Base-by-base conservation (phyloP, 2,113 vertebrate species). In the Planiliza haematocheilus region DNA sequence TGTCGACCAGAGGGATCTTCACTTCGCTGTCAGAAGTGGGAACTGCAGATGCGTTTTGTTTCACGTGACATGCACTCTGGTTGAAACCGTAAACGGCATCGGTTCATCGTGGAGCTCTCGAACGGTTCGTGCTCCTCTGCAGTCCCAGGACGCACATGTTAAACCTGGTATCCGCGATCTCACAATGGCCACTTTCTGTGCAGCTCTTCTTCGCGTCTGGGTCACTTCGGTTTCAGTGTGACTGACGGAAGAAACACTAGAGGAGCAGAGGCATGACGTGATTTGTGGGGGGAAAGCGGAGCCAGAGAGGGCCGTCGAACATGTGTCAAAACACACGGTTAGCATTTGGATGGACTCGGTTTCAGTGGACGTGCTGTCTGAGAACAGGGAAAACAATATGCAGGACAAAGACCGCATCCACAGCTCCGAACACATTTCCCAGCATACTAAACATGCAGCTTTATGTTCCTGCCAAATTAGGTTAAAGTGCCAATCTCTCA, bases 21-120 rank as follows among this genome's bases (percentile, higher is more conserved):
- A 74, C 49, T 52, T 42, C 17, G 51, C 59, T 82, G 80, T 89
- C 81, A 84, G 89, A 91, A 88, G 89, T 91, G 83, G 87, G 63
- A 83, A 79, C 67, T 78, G 77, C 12, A 48, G 64, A 90, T 77
- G 86, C 90, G 83, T 91, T 86, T 81, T 65, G 70, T 83, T 89
- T 85, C 62, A 81, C 73, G 60, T 83, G 74, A 74, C 77, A 71
- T 82, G 81, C 68, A 75, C 76, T 75, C 70, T 68, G 90, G 85
- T 87, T 87, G 88, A 90, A 86, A 84, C 76, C 21, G 60, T 89
- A 90, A 91, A 91, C 77, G 37, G 30, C 64, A 34, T 65, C 8
- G 77, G 76, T 83, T 81, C 61, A 85, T 89, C 56, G 83, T 71
- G 74, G 64, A 69, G 36, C 57, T 63, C 69, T 2, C 24, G 59